Conservation (phyloP, 2,113 vertebrate species). For the Copsychus sechellarum region DNA sequence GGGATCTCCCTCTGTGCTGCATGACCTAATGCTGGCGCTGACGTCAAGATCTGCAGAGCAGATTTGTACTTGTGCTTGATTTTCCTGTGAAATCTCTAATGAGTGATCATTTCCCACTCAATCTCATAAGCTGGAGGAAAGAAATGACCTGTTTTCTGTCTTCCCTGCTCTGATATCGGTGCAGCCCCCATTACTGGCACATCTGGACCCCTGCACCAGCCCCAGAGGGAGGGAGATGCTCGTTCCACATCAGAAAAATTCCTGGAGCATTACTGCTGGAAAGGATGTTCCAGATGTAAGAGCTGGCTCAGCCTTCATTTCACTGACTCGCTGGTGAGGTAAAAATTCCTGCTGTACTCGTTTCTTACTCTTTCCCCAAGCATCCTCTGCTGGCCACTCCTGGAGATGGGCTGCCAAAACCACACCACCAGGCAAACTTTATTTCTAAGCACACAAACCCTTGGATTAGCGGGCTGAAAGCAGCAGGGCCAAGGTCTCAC, state of each 20-base stretch:
- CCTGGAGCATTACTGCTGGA: neutral
- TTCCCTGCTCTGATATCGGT: neutral
- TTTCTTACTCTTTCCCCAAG: slow-evolving; percentile 48
- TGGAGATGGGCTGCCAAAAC: neutral
- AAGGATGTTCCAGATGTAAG: neutral
- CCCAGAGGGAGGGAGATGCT: neutral
- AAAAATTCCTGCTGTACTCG: neutral
- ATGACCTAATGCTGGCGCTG: slow-evolving; percentile 24
- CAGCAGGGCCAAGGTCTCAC: neutral
- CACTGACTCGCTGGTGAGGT: neutral
- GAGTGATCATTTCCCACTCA: neutral
- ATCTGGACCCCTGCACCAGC: neutral
- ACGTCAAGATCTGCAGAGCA: slow-evolving; percentile 14
- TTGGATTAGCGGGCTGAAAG: neutral
- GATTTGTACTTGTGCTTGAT: neutral
- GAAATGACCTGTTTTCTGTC: neutral
- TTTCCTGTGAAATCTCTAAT: neutral
- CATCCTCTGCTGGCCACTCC: slow-evolving; percentile 59
- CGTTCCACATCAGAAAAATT: neutral
- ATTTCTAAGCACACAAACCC: neutral
- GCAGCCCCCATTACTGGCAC: neutral
- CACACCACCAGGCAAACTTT: neutral
- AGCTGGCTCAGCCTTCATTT: neutral
- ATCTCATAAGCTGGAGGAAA: neutral
- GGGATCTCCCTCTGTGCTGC: slow-evolving; percentile 40